Conservation (phyloP, 2,797 vertebrate genomes). For the Danio kyathit region DNA sequence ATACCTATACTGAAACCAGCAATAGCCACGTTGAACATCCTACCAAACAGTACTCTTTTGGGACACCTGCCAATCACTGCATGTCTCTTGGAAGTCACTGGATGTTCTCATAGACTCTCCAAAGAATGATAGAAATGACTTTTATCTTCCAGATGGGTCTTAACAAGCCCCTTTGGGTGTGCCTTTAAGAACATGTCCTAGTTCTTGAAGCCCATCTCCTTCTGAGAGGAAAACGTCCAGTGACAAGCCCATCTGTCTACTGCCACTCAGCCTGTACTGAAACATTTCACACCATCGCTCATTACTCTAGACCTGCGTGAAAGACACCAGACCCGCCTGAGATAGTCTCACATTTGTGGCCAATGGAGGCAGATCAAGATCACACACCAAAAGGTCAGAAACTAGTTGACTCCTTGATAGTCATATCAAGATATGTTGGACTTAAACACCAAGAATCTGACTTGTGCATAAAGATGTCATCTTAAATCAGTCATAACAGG, state of each 20-base stretch:
- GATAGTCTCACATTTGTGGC: background rate
- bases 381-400: conserved; percentile 23
- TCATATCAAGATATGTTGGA: conserved; percentile 2
- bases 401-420: background rate
- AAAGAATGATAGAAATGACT: conserved; percentile 11
- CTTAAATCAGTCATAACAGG: background rate
- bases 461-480: background rate
- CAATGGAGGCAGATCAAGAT: conserved; percentile 11
- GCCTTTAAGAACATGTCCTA: conserved; percentile 51
- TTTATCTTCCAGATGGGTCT: conserved; percentile 30
- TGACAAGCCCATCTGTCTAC: conserved; percentile 52
- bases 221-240: conserved; percentile 10
- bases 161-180: conserved; percentile 29
- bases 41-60: background rate
- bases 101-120: conserved; percentile 7
- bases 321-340: conserved; percentile 1
- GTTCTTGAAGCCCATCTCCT: conserved; percentile 34
- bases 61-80: background rate
- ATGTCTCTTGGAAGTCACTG: conserved; percentile 1
- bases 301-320: conserved; percentile 28
- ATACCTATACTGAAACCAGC: background rate
- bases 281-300: conserved; percentile 36
- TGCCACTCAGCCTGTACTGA: conserved; percentile 51
- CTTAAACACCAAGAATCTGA: conserved; percentile 3
- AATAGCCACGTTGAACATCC: background rate